A percentile compares a stretch with the other conserved stretches of the same genome.
phyloP scores from a whole-genome alignment of 2,113 vertebrate species.

The Psittacus erithacus region DNA sequence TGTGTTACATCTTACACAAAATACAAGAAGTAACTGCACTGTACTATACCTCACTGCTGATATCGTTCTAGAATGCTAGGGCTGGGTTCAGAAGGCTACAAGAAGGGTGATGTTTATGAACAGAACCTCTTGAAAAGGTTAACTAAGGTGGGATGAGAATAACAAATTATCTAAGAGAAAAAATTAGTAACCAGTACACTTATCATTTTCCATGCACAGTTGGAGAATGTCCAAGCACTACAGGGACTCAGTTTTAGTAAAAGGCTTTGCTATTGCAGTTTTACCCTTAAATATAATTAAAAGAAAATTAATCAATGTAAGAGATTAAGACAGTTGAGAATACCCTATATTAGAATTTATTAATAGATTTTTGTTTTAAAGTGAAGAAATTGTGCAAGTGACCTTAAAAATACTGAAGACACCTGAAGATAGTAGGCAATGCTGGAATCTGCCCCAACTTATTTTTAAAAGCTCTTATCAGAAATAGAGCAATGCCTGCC shows the following conservation, averaged over 20 bases:
- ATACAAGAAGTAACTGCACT: conserved; percentile 2
- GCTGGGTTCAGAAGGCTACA: conserved; percentile 37
- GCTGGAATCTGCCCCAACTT: neutral
- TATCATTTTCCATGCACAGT: neutral
- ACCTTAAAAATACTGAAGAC: neutral
- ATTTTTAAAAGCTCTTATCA: neutral
- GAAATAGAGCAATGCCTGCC: neutral
- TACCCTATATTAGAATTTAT: neutral
- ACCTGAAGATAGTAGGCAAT: neutral
- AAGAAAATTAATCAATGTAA: neutral
- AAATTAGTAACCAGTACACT: neutral
- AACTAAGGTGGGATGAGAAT: conserved; percentile 41
- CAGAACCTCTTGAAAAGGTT: conserved; percentile 41
- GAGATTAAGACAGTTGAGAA: neutral
- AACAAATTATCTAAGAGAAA: conserved; percentile 40
- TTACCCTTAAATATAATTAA: neutral
- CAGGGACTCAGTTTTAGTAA: neutral
- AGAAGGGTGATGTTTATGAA: conserved; percentile 38
- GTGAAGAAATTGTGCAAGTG: neutral
- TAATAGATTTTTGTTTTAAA: neutral
- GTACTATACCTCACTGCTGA: conserved; percentile 41
- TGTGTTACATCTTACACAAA: neutral
- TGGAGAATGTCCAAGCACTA: neutral
- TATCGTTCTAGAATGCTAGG: conserved; percentile 39
- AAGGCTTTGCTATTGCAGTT: neutral